Evolutionary conservation across 2,113 vertebrate species (phyloP).

Genomic region (Sula dactylatra): DNA sequence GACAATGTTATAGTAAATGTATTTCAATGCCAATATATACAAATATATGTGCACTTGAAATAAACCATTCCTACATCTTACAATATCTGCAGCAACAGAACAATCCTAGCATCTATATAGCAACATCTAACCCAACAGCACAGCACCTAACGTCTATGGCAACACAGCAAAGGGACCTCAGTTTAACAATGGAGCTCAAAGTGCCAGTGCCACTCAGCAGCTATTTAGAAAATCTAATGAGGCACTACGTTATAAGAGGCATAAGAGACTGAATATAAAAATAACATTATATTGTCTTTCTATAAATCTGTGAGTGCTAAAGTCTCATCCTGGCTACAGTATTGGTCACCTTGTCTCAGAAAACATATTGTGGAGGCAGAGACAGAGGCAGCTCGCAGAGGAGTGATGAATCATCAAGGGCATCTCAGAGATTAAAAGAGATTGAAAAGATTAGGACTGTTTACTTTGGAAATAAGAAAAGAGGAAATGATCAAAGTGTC

Average conservation of each 20-base stretch:
- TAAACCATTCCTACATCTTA: background rate
- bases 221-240: background rate
- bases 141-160: background rate
- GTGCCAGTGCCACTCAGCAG: background rate
- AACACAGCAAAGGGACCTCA: background rate
- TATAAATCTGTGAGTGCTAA: background rate
- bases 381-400: background rate
- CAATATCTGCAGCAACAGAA: background rate
- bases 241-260: background rate
- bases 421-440: background rate
- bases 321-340: background rate
- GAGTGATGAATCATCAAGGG: background rate
- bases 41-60: background rate
- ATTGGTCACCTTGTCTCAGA: background rate
- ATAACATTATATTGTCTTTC: background rate
- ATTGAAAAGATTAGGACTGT: background rate
- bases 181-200: background rate
- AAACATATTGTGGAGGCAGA: background rate
- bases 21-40: background rate
- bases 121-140: background rate
- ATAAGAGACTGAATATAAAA: background rate
- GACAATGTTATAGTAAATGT: background rate
- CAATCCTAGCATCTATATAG: background rate
- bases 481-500: background rate
- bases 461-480: conserved; percentile 9